These are phyloP conservation scores for Amaurobius ferox DNA, from an alignment of 2,888 invertebrate genomes.

Conservation along the genomic window DNA sequence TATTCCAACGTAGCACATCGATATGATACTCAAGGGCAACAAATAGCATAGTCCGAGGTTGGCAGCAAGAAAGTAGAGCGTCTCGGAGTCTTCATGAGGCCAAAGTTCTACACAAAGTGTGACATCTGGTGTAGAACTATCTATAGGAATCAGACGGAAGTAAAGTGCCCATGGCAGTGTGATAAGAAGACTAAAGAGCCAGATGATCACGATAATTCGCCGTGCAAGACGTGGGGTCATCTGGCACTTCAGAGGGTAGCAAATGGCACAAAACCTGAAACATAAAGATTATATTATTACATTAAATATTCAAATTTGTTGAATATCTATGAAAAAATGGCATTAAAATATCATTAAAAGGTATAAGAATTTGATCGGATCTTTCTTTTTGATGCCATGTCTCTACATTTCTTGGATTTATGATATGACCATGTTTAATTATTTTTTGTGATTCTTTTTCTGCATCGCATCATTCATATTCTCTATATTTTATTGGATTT, in stretches of 20 bases:
- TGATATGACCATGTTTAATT: no score
- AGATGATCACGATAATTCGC: constrained; percentile 79
- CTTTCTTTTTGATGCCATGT: no score
- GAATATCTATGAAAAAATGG: no score
- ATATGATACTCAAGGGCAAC: constrained; percentile 74
- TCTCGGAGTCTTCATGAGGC: constrained; percentile 72
- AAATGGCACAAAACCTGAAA: constrained; percentile 78
- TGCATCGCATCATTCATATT: no score
- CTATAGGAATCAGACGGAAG: constrained; percentile 78
- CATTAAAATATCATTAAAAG: no score
- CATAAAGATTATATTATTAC: no score
- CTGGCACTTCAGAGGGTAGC: constrained; percentile 79
- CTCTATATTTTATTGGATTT: no score
- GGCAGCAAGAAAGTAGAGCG: constrained; percentile 74
- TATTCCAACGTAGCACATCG: constrained; percentile 74
- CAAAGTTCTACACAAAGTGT: constrained; percentile 74
- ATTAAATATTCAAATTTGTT: no score
- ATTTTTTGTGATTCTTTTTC: no score
- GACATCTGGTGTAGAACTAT: constrained; percentile 69
- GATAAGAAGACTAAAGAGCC: constrained; percentile 79
- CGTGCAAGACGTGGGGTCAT: constrained; percentile 78
- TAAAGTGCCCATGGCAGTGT: constrained; percentile 80
- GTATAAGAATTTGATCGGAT: no score
- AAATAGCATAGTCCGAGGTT: constrained; percentile 74
- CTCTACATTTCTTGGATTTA: no score